Percentiles rank a stretch among this genome's conserved stretches.
Conservation (phyloP, 2,888 invertebrate species). For the Acrobasis consociella region DNA sequence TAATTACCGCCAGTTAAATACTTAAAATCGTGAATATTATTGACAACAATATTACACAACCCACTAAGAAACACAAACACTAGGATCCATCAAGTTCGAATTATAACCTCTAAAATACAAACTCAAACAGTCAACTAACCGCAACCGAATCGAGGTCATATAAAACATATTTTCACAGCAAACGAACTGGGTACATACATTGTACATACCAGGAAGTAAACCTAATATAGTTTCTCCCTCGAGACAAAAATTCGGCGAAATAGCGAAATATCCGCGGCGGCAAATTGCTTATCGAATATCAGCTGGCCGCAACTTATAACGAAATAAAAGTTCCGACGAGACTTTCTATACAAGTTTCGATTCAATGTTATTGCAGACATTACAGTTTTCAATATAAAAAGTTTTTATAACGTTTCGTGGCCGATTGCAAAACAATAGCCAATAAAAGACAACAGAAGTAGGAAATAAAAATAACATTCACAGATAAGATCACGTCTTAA, state of each 20-base stretch:
- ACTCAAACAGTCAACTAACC: neutral
- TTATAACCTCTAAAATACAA: neutral
- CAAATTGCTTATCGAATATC: slow-evolving; percentile 23
- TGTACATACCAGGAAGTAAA: slow-evolving; percentile 3
- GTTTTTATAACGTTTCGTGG: slow-evolving; percentile 8
- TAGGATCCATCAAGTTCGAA: neutral
- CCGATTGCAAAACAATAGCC: slow-evolving; percentile 1
- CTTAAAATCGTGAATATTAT: too few species aligned
- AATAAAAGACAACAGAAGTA: slow-evolving; percentile 2
- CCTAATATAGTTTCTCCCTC: slow-evolving; percentile 18
- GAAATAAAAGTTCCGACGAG: slow-evolving; percentile 15
- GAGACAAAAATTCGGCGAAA: slow-evolving; percentile 18
- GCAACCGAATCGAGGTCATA: neutral
- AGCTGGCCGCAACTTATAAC: slow-evolving; percentile 12
- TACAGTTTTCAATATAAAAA: slow-evolving; percentile 18
- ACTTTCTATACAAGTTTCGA: slow-evolving; percentile 10
- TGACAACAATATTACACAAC: too few species aligned
- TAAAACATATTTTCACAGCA: slow-evolving; percentile 2
- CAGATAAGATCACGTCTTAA: too few species aligned
- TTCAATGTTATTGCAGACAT: slow-evolving; percentile 13
- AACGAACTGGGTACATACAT: neutral
- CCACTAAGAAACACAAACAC: too few species aligned
- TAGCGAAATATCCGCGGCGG: slow-evolving; percentile 14
- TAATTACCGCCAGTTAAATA: too few species aligned
- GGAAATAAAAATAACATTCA: neutral